These are phyloP conservation scores for Leucophora obtusa DNA, from an alignment of 2,888 invertebrate genomes.

Conservation along the genomic window DNA sequence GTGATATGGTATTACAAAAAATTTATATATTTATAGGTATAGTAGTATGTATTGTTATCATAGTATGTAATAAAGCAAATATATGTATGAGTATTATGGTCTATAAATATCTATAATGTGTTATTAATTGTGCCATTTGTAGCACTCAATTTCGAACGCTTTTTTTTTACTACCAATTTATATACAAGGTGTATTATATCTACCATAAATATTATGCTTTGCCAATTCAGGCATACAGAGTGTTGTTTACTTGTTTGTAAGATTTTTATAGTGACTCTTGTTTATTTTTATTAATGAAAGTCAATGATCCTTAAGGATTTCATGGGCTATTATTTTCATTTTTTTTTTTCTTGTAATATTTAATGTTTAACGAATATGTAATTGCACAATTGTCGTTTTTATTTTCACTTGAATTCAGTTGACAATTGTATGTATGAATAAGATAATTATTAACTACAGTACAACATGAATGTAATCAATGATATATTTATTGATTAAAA, in stretches of 20 bases:
- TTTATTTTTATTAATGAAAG: slow-evolving; percentile 52
- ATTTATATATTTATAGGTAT: neutral
- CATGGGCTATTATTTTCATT: slow-evolving; percentile 48
- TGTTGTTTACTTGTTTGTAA: slow-evolving; percentile 30
- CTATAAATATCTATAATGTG: slow-evolving; percentile 50
- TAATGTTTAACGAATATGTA: neutral
- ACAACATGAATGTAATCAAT: neutral
- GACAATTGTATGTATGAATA: neutral
- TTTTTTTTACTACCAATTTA: slow-evolving; percentile 7
- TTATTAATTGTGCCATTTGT: slow-evolving; percentile 60
- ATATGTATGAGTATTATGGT: slow-evolving; percentile 12
- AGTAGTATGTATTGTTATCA: neutral
- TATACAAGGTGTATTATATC: slow-evolving; percentile 30
- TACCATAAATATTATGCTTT: slow-evolving; percentile 19
- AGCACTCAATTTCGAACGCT: slow-evolving; percentile 17
- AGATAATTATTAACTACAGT: neutral
- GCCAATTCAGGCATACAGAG: slow-evolving; percentile 5
- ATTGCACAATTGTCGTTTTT: neutral
- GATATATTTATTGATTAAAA: neutral
- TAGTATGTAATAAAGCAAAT: neutral
- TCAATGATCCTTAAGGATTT: slow-evolving; percentile 54
- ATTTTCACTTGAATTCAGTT: neutral
- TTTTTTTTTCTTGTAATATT: neutral
- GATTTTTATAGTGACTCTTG: slow-evolving; percentile 9
- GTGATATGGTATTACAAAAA: neutral